Base-by-base conservation (phyloP, 1,140 invertebrate genomes). In the Halesus radiatus region DNA sequence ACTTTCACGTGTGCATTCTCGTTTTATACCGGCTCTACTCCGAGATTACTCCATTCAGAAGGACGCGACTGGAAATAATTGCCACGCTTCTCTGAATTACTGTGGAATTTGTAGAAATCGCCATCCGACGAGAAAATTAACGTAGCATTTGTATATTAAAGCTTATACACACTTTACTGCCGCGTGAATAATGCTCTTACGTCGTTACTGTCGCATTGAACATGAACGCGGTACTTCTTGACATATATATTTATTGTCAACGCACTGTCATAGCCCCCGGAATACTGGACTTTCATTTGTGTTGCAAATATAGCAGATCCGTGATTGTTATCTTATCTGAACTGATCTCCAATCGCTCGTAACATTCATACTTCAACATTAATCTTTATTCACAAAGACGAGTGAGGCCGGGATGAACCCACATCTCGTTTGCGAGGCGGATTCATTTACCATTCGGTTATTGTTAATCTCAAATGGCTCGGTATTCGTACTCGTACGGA, bases 1-100 rank as follows among this genome's bases (percentile, higher is more conserved):
- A 72, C 68, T 72, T 72, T 72, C 68, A 72, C 68, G 22, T 72
- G n/a, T 53, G 53, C 52, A 72, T 52, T 72, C 68, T 72, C 50
- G 68, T 72, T 72, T 72, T 53, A 53, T 50, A 53, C 50, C 50
- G 68, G 22, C 68, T 72, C 16, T 10, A 23, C 68, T 52, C 18
- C 20, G 20, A 72, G 37, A 53, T 72, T 52, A 72, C 50, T 72
- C 45, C 68, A 72, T 53, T 72, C 45, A 66, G 62, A 66, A 72
- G 68, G 68, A 72, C 68, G 37, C 68, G 68, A 72, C 18, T 72
- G 22, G 68, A 72, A 72, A 72, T 72, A 18, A 72, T 72, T 53
- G 50, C 66, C 66, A 15, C 66, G 66, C 66, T 72, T 72, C 68
- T 72, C 45, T 52, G 50, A 23, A 72, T 72, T 72, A 52, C 68